Evolutionary conservation across 2,888 invertebrate genomes (phyloP).

Genomic region (Empis stercorea): DNA sequence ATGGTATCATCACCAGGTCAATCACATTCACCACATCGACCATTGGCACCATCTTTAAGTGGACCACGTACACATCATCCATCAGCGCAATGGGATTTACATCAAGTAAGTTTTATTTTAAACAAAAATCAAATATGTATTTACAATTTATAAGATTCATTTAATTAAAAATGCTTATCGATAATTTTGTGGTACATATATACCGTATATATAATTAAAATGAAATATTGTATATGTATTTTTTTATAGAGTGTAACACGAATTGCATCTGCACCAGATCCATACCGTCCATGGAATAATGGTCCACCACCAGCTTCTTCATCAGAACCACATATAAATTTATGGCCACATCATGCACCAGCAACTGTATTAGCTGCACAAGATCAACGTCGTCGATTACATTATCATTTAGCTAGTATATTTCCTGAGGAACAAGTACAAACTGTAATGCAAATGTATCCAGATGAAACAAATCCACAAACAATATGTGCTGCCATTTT

Average conservation of each 20-base stretch:
- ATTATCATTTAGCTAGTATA: slow-evolving; percentile 79
- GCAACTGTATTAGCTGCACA: slow-evolving; percentile 16
- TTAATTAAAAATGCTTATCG: no score
- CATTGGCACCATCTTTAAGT: slow-evolving; percentile 18
- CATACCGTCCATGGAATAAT: slow-evolving; percentile 42
- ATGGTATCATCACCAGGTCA: slow-evolving; percentile 9
- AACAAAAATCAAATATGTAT: no score
- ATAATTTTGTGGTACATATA: no score
- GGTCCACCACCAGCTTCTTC: slow-evolving; percentile 35
- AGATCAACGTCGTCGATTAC: slow-evolving; percentile 64
- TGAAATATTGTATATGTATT: no score
- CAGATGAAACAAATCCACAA: slow-evolving; percentile 80
- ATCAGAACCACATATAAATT: slow-evolving; percentile 52
- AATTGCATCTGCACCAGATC: slow-evolving; percentile 61
- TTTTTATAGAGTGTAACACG: slow-evolving; percentile 49
- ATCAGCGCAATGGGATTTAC: slow-evolving; percentile 18
- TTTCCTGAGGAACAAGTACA: slow-evolving; percentile 87
- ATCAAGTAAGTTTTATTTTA: slow-evolving; percentile 16
- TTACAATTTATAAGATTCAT: no score
- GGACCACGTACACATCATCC: slow-evolving; percentile 14
- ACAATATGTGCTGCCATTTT: slow-evolving; percentile 78
- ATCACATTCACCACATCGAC: slow-evolving; percentile 21
- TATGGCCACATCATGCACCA: slow-evolving; percentile 31
- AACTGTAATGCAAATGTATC: slow-evolving; percentile 74
- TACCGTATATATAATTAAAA: no score